Evolutionary conservation across 2,888 invertebrate species (phyloP), one percentile per base, ranked within the genome.

Genomic region (Ophonus ardosiacus): DNA sequence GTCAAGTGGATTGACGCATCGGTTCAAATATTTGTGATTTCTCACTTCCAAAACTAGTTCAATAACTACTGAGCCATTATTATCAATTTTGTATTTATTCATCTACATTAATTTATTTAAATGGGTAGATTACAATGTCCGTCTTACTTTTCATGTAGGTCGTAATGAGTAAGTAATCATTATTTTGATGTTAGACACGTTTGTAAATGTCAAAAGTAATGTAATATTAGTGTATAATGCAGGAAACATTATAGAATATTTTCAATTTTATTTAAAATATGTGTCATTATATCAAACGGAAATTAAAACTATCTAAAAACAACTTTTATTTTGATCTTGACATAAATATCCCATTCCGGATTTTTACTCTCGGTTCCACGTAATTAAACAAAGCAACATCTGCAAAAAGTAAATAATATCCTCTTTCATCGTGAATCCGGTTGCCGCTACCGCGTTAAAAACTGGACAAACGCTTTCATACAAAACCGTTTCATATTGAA

Each of bases 321-420:
- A 10, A 68, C 15, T 68, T 38, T n/a, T 68, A 68, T 31, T 63
- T 63, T 40, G 31, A 68, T 68, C 68, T 68, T 68, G 68, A 68
- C 68, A 68, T 68, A 31, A 38, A 40, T 68, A 68, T 68, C 68
- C 31, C 68, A 68, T 31, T 38, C 7, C 38, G 13, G n/a, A 68
- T 68, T 68, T 68, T 68, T 68, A 68, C 68, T 68, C 68, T 68
- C 68, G 15, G 71, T 43, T 74, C 71, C 71, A 43, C 43, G 17
- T 18, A 43, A 74, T 74, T 74, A 43, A 43, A 74, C 71, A 74
- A 74, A 74, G 43, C 71, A 68, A 38, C 68, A 38, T 31, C 31
- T 38, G 31, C 38, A 68, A 68, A 68, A 68, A 68, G 68, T 15
- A 38, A 68, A 68, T 68, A 68, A 68, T 31, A 63, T 63, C 63